phyloP scores from a whole-genome alignment of 2,888 invertebrate species.

The Scaptomyza parva region DNA sequence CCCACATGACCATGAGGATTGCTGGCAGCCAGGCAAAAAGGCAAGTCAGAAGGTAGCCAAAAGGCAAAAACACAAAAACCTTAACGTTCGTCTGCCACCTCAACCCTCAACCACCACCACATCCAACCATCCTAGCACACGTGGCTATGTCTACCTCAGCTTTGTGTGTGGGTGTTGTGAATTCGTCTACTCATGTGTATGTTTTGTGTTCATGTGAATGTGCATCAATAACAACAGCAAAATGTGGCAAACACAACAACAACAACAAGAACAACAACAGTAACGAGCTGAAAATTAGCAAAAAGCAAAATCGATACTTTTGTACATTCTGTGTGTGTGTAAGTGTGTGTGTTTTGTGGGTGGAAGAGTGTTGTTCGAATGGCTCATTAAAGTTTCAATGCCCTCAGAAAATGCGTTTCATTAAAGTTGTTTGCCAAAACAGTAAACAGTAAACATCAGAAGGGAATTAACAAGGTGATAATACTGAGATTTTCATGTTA shows the following conservation, averaged over 20 bases:
- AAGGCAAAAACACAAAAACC: conserved; percentile 41
- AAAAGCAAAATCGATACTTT: conserved; percentile 65
- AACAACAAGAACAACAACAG: conserved; percentile 40
- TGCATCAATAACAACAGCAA: conserved; percentile 57
- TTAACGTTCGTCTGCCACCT: conserved; percentile 41
- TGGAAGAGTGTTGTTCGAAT: neutral
- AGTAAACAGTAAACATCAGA: conserved; percentile 2
- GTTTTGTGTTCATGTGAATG: conserved; percentile 21
- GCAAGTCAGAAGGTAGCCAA: conserved; percentile 11
- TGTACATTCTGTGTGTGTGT: conserved; percentile 31
- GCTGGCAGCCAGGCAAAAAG: conserved; percentile 12
- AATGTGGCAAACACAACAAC: conserved; percentile 51
- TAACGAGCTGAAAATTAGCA: conserved; percentile 74
- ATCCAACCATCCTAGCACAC: conserved; percentile 15
- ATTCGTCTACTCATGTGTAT: conserved; percentile 1
- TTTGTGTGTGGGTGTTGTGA: conserved; percentile 38
- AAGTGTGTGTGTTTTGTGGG: conserved; percentile 13
- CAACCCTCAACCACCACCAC: neutral
- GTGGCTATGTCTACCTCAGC: conserved; percentile 36
- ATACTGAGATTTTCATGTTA: conserved; percentile 26
- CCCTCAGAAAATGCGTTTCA: conserved; percentile 39
- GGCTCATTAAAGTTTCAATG: conserved; percentile 65
- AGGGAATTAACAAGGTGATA: conserved; percentile 18
- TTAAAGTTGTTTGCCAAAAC: conserved; percentile 43
- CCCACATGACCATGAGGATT: conserved; percentile 48